Base-by-base conservation (phyloP, 30 jellyfish, hydroid and myxozoan species). In the Rhopilema esculentum region DNA sequence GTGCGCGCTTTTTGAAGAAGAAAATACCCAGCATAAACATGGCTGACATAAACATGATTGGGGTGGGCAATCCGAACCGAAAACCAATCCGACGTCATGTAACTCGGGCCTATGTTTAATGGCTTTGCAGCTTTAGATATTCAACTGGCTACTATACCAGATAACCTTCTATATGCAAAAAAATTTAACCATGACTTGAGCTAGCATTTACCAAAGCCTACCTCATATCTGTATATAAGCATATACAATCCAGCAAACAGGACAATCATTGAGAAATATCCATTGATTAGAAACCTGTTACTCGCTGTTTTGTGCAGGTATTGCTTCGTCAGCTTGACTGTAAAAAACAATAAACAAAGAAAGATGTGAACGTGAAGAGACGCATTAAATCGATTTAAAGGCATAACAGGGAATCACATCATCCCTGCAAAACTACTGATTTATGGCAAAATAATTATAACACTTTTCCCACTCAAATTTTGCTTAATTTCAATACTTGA, bases 291-390 rank as follows among this genome's bases (percentile, higher is more conserved):
- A 61, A 93, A 93, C 51, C 88, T 26, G 77, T 76, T 88, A 63
- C 95, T 87, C 22, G 96, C 97, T 20, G 97, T 93, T 24, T 83
- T 88, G 88, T 93, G 98, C 49, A 93, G 20, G 50, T 93, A 93
- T 68, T 93, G 98, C 83, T 93, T 93, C 21, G 97, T 88, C 52
- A 93, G 77, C 64, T 93, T 93, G 27, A 93, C 98, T 92, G 72
- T 16, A 92, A 91, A 26, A 20, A n/a, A n/a, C n/a, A n/a, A 2
- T 40, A 40, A 40, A 12, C 57, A 40, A 40, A 40, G 12, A 12
- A 40, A 40, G 12, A 40, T 40, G n/a, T 72, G 25, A 66, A 25
- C 27, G 20, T 27, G 24, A 80, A 0, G 1, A 19, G 16, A 21
- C 16, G 17, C 0, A 20, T 1, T 12, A 19, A 77, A 24, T 23